These are phyloP conservation scores for Erebia palarica DNA, from an alignment of 2,888 invertebrate species.

Conservation along the genomic window DNA sequence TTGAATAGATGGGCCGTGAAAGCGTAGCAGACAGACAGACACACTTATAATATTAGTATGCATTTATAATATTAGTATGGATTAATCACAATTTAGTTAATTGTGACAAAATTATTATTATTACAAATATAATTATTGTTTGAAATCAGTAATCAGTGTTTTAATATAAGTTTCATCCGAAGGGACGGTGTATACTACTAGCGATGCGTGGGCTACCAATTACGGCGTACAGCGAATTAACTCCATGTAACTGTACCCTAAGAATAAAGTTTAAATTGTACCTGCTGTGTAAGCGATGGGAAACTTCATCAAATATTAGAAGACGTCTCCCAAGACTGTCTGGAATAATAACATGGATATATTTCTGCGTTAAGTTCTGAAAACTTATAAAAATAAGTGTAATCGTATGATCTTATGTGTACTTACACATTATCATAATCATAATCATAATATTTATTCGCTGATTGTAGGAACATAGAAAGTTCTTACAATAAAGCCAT, in stretches of 20 bases:
- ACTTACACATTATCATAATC: too few relatives aligned
- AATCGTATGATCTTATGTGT: not conserved
- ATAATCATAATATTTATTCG: too few relatives aligned
- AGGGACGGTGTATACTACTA: conserved; percentile 1
- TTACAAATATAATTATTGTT: too few relatives aligned
- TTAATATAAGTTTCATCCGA: conserved; percentile 6
- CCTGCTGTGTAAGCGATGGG: conserved; percentile 10
- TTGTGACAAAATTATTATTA: too few relatives aligned
- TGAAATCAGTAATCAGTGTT: not conserved
- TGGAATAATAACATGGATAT: not conserved
- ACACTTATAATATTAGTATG: too few relatives aligned
- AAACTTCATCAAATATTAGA: conserved; percentile 4
- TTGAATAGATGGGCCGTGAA: too few relatives aligned
- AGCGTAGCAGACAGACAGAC: too few relatives aligned
- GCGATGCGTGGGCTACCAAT: conserved; percentile 4
- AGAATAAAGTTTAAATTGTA: conserved; percentile 19
- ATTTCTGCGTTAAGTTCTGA: not conserved
- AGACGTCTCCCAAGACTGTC: not conserved
- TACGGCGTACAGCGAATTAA: not conserved
- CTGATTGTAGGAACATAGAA: too few relatives aligned
- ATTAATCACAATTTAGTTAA: too few relatives aligned
- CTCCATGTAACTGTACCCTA: conserved; percentile 7
- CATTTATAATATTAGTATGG: too few relatives aligned
- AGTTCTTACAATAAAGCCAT: too few relatives aligned
- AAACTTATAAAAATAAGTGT: not conserved